Evolutionary conservation across 2,113 vertebrate species (phyloP), one percentile per base, ranked within the genome.

Genomic region (Myxocyprinus asiaticus): DNA sequence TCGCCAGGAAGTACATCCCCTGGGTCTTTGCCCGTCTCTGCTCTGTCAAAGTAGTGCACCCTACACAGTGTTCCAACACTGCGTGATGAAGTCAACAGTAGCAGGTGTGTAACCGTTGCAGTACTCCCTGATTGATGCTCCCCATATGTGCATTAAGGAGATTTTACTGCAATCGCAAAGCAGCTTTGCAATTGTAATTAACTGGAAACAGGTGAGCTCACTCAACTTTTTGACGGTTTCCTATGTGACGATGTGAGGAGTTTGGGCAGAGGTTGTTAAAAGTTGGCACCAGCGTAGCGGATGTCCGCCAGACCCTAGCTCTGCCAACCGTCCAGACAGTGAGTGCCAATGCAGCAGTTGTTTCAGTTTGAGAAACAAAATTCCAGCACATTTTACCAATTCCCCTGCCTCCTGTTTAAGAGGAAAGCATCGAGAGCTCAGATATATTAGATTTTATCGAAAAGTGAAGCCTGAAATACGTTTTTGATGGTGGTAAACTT

Each of bases 101-200:
- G 7, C 68, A 71, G 68, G 67, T 70, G 68, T 17, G 14, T 43
- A 7, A 15, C 44, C 53, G 76, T 44, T 61, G 69, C 55, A 47
- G 10, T 45, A 48, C 63, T 56, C 17, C 15, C 44, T 68, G 65
- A 82, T 61, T 79, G 64, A 75, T 82, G 70, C 53, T 55, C 48
- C 66, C 77, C 73, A 42, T 80, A 73, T 80, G 82, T 65, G 82
- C 48, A 45, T 76, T 64, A 56, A 79, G 66, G n/a, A 9, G 15
- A 43, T 86, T 77, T 62, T 81, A 75, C 65, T 79, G 78, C 85
- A 84, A 85, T 89, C 85, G 86, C 86, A 88, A 80, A 87, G 89
- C 89, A 87, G 89, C 84, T 84, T 86, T 84, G 82, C 88, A 87
- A 83, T 87, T 83, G 80, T 86, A 85, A 79, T 85, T 85, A 83